Evolutionary conservation across 2,888 invertebrate genomes (phyloP).

Genomic region (Barypeithes pellucidus): DNA sequence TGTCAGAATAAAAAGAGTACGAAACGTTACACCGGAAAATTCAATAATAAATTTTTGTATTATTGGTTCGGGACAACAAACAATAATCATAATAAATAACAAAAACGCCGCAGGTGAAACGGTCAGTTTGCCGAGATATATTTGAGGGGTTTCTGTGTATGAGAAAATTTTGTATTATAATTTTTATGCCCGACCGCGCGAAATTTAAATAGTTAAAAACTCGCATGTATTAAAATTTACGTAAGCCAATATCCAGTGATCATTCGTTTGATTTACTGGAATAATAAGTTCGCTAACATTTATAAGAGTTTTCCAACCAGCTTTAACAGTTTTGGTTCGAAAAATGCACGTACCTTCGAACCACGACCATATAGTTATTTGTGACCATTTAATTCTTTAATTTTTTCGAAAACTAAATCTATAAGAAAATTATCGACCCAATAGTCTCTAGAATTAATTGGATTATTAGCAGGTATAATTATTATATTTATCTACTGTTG

Average conservation of each 20-base stretch:
- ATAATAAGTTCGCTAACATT: background rate
- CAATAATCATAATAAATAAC: background rate
- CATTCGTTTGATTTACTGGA: background rate
- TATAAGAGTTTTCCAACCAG: background rate
- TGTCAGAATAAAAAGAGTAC: too few relatives aligned
- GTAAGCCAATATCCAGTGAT: background rate
- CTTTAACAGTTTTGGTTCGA: background rate
- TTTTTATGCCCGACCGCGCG: background rate
- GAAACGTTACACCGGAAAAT: too few relatives aligned
- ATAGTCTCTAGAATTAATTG: background rate
- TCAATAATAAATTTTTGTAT: conserved; percentile 6
- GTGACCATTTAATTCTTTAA: background rate
- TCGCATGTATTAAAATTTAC: background rate
- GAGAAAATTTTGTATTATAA: background rate
- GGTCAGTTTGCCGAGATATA: background rate
- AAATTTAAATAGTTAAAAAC: conserved; percentile 1
- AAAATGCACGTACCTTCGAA: background rate
- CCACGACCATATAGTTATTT: conserved; percentile 7
- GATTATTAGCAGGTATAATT: background rate
- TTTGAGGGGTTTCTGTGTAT: background rate
- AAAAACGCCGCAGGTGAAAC: background rate
- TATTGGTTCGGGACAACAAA: background rate
- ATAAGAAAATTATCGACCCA: too few relatives aligned
- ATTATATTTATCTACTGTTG: background rate
- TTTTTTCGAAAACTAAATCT: background rate